Percentiles rank a stretch among this genome's conserved stretches.
phyloP scores from a whole-genome alignment of 2,113 vertebrate species.

The Anhinga anhinga region DNA sequence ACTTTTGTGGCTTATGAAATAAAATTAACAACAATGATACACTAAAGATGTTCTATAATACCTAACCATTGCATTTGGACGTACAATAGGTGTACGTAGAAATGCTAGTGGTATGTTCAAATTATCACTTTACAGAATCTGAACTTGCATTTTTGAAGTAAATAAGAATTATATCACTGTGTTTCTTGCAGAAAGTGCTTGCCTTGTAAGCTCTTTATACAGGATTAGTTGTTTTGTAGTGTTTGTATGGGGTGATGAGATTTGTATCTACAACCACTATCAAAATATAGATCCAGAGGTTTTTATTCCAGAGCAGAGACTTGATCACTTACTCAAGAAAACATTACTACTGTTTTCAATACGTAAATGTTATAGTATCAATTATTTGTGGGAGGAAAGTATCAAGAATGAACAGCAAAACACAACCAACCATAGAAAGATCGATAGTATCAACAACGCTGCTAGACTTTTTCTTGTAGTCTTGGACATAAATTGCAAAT shows the following conservation, averaged over 20 bases:
- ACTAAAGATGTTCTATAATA: not conserved
- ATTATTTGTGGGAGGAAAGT: not conserved
- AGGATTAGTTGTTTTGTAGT: not conserved
- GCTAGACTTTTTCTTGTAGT: not conserved
- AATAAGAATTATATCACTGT: not conserved
- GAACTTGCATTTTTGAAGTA: not conserved
- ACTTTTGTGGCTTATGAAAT: not conserved
- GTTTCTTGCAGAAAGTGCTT: not conserved
- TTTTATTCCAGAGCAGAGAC: not conserved
- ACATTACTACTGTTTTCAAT: not conserved
- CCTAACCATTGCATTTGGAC: not conserved
- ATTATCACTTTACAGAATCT: not conserved
- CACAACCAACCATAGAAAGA: not conserved
- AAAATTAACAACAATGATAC: not conserved
- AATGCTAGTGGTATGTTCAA: not conserved
- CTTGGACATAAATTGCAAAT: conserved; percentile 16
- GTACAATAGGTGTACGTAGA: not conserved
- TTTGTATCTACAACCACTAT: not conserved
- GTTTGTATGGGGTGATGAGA: not conserved
- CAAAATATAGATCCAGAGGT: not conserved
- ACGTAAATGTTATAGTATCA: not conserved
- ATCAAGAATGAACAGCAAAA: not conserved
- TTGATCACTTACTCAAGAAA: not conserved
- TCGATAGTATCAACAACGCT: not conserved
- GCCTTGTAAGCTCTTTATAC: not conserved